Evolutionary conservation across 2,888 invertebrate species (phyloP), one percentile per base, ranked within the genome.

Genomic region (Diloba caeruleocephala): DNA sequence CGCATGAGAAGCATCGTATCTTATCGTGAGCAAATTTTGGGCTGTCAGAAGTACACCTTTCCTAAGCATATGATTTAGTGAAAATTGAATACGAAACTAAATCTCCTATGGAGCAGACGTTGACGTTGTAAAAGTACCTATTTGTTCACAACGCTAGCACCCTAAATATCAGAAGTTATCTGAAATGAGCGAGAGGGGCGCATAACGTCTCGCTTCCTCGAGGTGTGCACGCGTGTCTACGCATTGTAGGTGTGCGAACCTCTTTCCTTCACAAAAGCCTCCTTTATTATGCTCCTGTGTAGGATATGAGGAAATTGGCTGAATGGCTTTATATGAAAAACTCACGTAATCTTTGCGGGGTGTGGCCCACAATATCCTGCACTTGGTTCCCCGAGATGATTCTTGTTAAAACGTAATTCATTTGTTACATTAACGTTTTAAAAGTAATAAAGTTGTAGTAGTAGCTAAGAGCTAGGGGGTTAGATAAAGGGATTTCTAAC

Each of bases 281-380:
- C 85, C 88, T 87, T 90, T 92, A 92, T 93, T 91, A 90, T 90
- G 87, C 89, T 88, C 82, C 85, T 86, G 84, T 89, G 87, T 89
- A 86, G 90, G 89, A 89, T 92, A 90, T 90, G 87, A 90, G 90
- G 90, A 90, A 92, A 93, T 92, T 92, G 92, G 90, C 87, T 90
- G 88, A 90, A 92, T 92, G 86, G 91, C 88, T 89, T 90, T 89
- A 88, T 91, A 91, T 90, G 88, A 92, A 92, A 92, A 92, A 90
- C 87, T 90, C 88, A 73, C 86, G 90, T 90, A 91, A 92, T 92
- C 87, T 91, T 84, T 82, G 82, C 77, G 74, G 83, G 86, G 85
- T 84, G 82, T 84, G 82, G 80, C 80, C 85, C 80, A 86, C 88
- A 88, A 90, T 91, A 90, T 88, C 82, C 85, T 84, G 82, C 84